Conservation (phyloP, 2,888 invertebrate species). For the Xestia rhomboidea region DNA sequence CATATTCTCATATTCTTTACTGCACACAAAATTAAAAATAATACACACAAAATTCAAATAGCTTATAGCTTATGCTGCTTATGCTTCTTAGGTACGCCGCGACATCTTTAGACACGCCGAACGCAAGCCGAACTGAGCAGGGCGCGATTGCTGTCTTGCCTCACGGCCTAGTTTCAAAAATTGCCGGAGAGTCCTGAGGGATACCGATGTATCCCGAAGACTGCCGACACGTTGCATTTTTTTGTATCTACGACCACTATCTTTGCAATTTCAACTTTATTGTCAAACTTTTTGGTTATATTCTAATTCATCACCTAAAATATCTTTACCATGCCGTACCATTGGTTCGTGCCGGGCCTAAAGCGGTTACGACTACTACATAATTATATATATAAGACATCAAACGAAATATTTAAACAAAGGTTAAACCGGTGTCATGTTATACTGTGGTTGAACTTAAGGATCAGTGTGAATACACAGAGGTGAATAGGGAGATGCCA, state of each 20-base stretch:
- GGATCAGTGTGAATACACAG: slow-evolving; percentile 22
- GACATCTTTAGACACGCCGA: too few relatives aligned
- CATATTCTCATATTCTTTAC: too few relatives aligned
- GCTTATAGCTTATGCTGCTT: too few relatives aligned
- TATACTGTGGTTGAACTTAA: slow-evolving; percentile 21
- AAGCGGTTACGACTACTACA: not conserved
- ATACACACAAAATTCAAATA: too few relatives aligned
- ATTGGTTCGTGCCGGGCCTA: not conserved
- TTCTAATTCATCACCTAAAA: not conserved
- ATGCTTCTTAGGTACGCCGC: not conserved
- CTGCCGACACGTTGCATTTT: not conserved
- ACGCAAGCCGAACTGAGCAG: too few relatives aligned
- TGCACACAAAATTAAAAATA: too few relatives aligned
- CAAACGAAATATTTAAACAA: slow-evolving; percentile 51
- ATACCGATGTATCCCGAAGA: not conserved
- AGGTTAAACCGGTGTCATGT: slow-evolving; percentile 15
- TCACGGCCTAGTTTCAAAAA: not conserved
- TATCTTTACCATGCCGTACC: not conserved
- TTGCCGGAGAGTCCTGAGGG: not conserved
- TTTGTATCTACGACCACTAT: not conserved
- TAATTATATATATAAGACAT: slow-evolving; percentile 18
- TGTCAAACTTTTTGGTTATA: not conserved
- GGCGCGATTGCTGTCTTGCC: too few relatives aligned
- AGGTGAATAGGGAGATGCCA: not conserved
- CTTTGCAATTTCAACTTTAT: not conserved